These are phyloP conservation scores for Kryphioiulus occultus DNA, from an alignment of 2,888 invertebrate species.

Conservation along the genomic window DNA sequence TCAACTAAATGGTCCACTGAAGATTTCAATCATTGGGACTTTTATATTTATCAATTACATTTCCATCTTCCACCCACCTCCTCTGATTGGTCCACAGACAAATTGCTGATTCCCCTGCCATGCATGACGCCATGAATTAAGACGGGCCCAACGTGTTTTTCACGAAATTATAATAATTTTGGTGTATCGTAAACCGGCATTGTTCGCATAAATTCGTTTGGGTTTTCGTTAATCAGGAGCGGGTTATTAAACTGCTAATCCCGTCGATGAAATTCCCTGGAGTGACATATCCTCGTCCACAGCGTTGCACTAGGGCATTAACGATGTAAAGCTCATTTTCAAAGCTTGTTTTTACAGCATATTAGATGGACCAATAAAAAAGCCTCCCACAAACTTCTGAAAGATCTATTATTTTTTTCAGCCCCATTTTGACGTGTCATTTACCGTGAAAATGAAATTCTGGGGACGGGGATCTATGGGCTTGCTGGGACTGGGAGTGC, in stretches of 20 bases:
- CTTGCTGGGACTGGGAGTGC: conserved; percentile 3
- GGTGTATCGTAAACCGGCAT: conserved; percentile 28
- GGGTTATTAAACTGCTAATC: conserved; percentile 50
- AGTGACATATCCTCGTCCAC: conserved; percentile 6
- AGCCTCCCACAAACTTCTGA: conserved; percentile 46
- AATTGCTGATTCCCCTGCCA: background rate
- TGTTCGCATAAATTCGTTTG: conserved; percentile 48
- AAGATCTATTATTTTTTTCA: conserved; percentile 46
- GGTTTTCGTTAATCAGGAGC: conserved; percentile 46
- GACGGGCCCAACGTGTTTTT: background rate
- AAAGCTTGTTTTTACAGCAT: conserved; percentile 41
- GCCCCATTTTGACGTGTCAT: conserved; percentile 47
- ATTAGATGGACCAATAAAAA: conserved; percentile 47
- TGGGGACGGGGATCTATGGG: conserved; percentile 14
- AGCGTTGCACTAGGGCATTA: conserved; percentile 40
- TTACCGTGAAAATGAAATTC: conserved; percentile 42
- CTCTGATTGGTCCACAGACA: background rate
- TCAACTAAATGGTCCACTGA: background rate
- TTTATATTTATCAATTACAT: background rate
- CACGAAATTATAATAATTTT: conserved; percentile 45
- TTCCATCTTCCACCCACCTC: background rate
- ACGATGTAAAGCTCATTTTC: conserved; percentile 48
- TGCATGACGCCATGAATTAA: background rate
- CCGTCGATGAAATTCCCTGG: conserved; percentile 45
- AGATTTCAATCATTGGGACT: background rate